A percentile compares a stretch with the other conserved stretches of the same genome.
Conservation (phyloP, 2,888 invertebrate species). For the Tortrix viridana region DNA sequence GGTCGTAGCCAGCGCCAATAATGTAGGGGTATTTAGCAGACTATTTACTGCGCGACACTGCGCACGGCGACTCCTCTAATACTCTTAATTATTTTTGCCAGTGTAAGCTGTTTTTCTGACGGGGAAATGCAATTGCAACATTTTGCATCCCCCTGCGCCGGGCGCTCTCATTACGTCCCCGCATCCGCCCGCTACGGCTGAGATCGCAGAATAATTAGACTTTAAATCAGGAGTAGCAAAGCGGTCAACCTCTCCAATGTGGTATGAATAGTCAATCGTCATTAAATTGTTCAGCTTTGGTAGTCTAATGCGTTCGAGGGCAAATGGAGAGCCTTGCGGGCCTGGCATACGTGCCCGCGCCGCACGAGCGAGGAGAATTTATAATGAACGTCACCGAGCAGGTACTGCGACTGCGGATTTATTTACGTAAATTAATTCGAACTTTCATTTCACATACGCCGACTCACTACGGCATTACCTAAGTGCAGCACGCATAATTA, state of each 20-base stretch:
- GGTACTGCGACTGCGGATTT: conserved; percentile 29
- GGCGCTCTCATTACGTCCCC: conserved; percentile 75
- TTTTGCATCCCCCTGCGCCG: conserved; percentile 68
- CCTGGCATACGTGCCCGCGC: conserved; percentile 20
- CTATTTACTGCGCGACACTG: conserved; percentile 80
- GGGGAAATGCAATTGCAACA: conserved; percentile 79
- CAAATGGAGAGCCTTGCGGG: conserved; percentile 34
- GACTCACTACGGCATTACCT: conserved; percentile 12
- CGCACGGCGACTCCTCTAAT: conserved; percentile 77
- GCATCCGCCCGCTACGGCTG: conserved; percentile 72
- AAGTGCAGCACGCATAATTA: conserved; percentile 29
- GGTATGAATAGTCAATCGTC: conserved; percentile 83
- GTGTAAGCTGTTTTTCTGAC: conserved; percentile 83
- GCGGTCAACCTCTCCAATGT: conserved; percentile 80
- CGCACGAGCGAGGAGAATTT: conserved; percentile 29
- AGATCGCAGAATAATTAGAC: conserved; percentile 81
- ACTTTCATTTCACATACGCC: conserved; percentile 31
- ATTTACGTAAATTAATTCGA: conserved; percentile 33
- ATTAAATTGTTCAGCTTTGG: conserved; percentile 83
- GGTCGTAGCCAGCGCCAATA: conserved; percentile 69
- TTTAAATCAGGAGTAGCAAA: conserved; percentile 81
- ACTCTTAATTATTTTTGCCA: conserved; percentile 83
- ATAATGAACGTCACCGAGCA: conserved; percentile 37
- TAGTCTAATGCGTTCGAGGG: conserved; percentile 73
- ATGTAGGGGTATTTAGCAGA: conserved; percentile 80